Percentiles rank a stretch among this genome's conserved stretches.
Conservation (phyloP, 2,113 vertebrate genomes). For the Syngnathus floridae region DNA sequence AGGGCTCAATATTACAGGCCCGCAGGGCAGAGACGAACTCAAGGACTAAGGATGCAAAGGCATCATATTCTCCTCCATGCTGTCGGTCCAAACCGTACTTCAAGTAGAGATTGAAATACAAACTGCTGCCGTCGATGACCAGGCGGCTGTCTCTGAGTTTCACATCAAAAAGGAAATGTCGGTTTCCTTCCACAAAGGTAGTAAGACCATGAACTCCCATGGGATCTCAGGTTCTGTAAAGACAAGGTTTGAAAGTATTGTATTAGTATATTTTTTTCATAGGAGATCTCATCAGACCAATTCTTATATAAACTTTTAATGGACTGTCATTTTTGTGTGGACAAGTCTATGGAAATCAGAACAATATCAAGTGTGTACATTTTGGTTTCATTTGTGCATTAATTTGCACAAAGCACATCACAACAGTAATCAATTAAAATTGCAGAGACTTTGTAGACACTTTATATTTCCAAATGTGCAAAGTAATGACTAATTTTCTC, state of each 20-base stretch:
- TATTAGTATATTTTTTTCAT: too few species aligned
- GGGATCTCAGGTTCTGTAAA: constrained; percentile 24
- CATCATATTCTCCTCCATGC: constrained; percentile 85
- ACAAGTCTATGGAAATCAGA: too few species aligned
- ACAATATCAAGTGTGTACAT: too few species aligned
- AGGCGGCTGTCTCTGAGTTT: constrained; percentile 77
- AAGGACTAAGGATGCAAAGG: constrained; percentile 62
- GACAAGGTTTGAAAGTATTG: background rate
- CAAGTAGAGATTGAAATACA: constrained; percentile 82
- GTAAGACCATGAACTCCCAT: constrained; percentile 88
- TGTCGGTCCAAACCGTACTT: constrained; percentile 71
- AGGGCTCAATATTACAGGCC: constrained; percentile 76
- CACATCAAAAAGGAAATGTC: constrained; percentile 73
- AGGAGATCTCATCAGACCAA: too few species aligned
- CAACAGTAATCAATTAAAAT: background rate
- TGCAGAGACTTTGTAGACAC: background rate
- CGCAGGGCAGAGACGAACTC: constrained; percentile 77
- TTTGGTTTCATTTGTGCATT: too few species aligned
- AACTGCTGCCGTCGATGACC: constrained; percentile 84
- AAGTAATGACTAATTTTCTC: background rate
- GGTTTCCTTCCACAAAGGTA: constrained; percentile 76
- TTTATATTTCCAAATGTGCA: background rate
- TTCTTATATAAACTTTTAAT: too few species aligned
- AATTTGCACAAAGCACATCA: background rate
- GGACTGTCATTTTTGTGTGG: too few species aligned